Conservation (phyloP, 2,113 vertebrate genomes). For the Sardina pilchardus region DNA sequence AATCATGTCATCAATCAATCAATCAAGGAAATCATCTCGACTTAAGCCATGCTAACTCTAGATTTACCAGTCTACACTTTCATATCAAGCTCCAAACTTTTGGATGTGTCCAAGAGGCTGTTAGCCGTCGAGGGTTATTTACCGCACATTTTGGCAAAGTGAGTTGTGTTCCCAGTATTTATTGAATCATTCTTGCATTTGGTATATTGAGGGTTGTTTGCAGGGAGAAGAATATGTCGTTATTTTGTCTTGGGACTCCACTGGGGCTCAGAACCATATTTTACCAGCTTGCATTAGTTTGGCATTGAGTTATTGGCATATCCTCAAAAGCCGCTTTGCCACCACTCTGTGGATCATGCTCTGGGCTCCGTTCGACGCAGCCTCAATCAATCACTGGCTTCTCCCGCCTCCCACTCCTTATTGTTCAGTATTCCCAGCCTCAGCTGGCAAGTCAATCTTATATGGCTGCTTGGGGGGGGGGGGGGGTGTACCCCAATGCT, state of each 20-base stretch:
- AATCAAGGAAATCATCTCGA: too few relatives aligned
- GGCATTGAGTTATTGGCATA: slow-evolving; percentile 60
- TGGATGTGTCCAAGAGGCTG: background rate
- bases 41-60: too few relatives aligned
- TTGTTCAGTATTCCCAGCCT: slow-evolving; percentile 48
- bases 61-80: background rate
- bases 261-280: background rate
- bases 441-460: slow-evolving; percentile 47
- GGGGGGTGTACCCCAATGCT: background rate
- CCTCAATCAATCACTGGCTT: slow-evolving; percentile 64
- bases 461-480: background rate
- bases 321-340: slow-evolving; percentile 57
- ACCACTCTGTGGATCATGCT: slow-evolving; percentile 35
- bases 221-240: background rate
- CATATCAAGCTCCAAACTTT: background rate
- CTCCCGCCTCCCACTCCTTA: slow-evolving; percentile 46
- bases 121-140: background rate
- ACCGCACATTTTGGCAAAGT: background rate
- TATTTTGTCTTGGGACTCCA: background rate
- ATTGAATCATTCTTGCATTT: background rate
- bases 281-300: slow-evolving; percentile 49
- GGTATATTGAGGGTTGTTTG: background rate
- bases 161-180: background rate
- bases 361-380: slow-evolving; percentile 44
- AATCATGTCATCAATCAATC: too few relatives aligned